Base-by-base conservation (phyloP, 2,797 vertebrate genomes). In the Anguilla anguilla region DNA sequence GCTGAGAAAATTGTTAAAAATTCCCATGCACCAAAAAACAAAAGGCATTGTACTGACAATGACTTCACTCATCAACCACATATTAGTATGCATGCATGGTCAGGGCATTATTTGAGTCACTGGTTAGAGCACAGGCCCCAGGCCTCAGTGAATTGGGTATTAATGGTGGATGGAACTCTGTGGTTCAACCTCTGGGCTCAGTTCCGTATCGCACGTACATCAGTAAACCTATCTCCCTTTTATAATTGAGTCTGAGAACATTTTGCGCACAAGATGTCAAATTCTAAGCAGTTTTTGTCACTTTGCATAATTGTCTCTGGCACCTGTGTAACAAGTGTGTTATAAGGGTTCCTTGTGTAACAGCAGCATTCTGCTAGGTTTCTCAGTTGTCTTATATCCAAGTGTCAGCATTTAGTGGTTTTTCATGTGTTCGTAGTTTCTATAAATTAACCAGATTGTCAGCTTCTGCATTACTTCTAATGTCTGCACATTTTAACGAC, bases 1-100 rank as follows among this genome's bases (percentile, higher is more conserved):
- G 86, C 91, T 83, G 86, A 89, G 83, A 89, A 59, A 72, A 61
- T 85, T 72, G 15, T 83, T 84, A 72, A 88, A 90, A 88, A 91
- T 90, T 89, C 85, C 84, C 28, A 84, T 61, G 74, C n/a, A 85
- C 85, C 51, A 89, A 87, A 87, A 61, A 9, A 86, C 61, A n/a
- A 82, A 72, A 86, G 85, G 25, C 11, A 46, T 39, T 64, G 77
- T 74, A 57, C 51, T n/a, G 82, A 82, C 59, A 43, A 79, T 79
- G 74, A 79, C 72, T 43, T 79, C 39, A 22, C 74, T 79, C 74
- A 43, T 79, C 35, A 79, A 46, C 35, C 39, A 43, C 74, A 79
- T 79, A 74, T 39, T 15, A 79, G 74, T 17, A 79, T 46, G 74
- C 43, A 86, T 86, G 39, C 53, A 19, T 59, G 35, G 64, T 74